phyloP scores from a whole-genome alignment of 2,888 invertebrate species.

The Hyposoter dolosus region DNA sequence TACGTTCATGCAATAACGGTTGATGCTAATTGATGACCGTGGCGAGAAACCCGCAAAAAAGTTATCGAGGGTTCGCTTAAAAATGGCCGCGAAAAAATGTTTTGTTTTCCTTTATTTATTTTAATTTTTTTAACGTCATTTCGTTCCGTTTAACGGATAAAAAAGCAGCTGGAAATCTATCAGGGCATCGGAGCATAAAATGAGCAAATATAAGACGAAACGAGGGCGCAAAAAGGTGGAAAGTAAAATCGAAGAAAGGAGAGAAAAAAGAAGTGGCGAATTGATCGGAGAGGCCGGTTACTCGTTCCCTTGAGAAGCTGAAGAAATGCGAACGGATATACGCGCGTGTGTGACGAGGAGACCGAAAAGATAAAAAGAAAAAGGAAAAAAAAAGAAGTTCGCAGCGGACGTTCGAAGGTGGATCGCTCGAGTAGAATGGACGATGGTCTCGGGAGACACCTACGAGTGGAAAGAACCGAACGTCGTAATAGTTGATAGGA shows the following conservation, averaged over 20 bases:
- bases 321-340: constrained; percentile 69
- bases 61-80: not conserved
- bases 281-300: constrained; percentile 62
- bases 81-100: not conserved
- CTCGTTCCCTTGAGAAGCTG: constrained; percentile 68
- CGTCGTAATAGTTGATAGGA: constrained; percentile 62
- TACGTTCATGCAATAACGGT: constrained; percentile 62
- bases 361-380: constrained; percentile 69
- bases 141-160: not conserved
- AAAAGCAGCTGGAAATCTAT: not conserved
- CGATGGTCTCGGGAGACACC: constrained; percentile 59
- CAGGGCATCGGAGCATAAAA: not conserved
- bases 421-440: constrained; percentile 19
- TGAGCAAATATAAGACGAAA: not conserved
- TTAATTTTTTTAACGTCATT: not conserved
- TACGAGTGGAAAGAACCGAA: constrained; percentile 66
- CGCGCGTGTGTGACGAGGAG: constrained; percentile 59
- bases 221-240: not conserved
- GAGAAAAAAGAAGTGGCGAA: constrained; percentile 35
- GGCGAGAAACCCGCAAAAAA: not conserved
- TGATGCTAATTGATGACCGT: constrained; percentile 54
- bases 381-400: constrained; percentile 33
- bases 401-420: constrained; percentile 47
- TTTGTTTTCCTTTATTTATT: not conserved
- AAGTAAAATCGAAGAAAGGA: not conserved